Evolutionary conservation across 2,113 vertebrate species (phyloP), one percentile per base, ranked within the genome.

Genomic region (Mugil cephalus): DNA sequence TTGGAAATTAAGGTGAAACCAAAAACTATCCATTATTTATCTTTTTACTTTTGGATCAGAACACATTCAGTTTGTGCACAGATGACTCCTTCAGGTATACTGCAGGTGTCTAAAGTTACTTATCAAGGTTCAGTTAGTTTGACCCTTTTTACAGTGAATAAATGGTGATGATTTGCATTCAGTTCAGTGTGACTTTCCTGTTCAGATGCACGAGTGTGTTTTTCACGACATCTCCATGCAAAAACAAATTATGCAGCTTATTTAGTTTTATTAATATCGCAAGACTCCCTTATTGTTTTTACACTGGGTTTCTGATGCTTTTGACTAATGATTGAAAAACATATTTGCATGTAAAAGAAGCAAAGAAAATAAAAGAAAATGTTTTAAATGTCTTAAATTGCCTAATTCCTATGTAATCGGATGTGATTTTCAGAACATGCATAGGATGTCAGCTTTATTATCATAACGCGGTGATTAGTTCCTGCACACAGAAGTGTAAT

Each of bases 391-490:
- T 69, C 50, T 52, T 64, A 21, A 77, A 68, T 60, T 67, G 50
- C 53, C 58, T 47, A 68, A 54, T 46, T 40, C 18, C 34, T 56
- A 15, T 70, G 21, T 48, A 67, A 59, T 53, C 11, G 42, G 34
- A 59, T 54, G 53, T n/a, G 11, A 75, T 70, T 77, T 59, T 19
- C 34, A 59, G 47, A 30, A 78, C 84, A 67, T 69, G 54, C 60
- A 63, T 76, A 19, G 15, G 50, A 43, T 70, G 40, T 42, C 15
- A 24, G 58, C 21, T 46, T 75, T 77, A 5, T 80, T 74, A 80
- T 76, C 36, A 65, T 69, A 69, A 73, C 72, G 72, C 70, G 74
- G 63, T 75, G 74, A 69, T 60, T 66, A 69, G 65, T 84, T 58
- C 60, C 62, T 61, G 67, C 70, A 74, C 60, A 79, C 77, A 62